Percentiles rank a stretch among this genome's conserved stretches.
Conservation (phyloP, 2,888 invertebrate genomes). For the Gymnosoma rotundatum region DNA sequence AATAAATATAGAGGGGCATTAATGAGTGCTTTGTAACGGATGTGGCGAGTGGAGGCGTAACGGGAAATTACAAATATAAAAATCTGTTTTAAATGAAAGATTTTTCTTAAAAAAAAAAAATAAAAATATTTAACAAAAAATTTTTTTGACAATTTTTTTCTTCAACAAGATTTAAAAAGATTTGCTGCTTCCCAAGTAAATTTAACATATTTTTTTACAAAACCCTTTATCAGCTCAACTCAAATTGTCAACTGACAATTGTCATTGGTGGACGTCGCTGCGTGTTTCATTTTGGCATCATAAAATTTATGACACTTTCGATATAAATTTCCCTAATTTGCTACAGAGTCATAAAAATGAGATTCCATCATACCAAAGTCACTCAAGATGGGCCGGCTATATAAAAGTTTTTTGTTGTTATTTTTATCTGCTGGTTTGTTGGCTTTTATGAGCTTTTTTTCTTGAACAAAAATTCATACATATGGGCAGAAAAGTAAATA, state of each 20-base stretch:
- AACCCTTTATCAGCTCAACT: constrained; percentile 10
- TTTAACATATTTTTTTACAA: constrained; percentile 3
- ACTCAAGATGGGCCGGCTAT: constrained; percentile 50
- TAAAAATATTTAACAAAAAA: no score
- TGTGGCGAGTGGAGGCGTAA: background rate
- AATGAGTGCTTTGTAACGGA: constrained; percentile 5
- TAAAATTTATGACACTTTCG: constrained; percentile 71
- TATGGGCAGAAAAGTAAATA: constrained; percentile 17
- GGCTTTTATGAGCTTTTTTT: constrained; percentile 33
- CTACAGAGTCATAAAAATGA: constrained; percentile 69
- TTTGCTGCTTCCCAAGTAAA: background rate
- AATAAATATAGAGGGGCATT: constrained; percentile 38
- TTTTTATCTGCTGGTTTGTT: background rate
- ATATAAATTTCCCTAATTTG: constrained; percentile 72
- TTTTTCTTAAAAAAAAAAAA: background rate
- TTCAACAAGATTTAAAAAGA: background rate
- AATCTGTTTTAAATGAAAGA: background rate
- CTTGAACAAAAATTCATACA: constrained; percentile 11
- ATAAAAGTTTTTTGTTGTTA: background rate
- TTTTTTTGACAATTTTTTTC: no score
- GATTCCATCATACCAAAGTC: constrained; percentile 70
- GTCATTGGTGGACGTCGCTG: constrained; percentile 40
- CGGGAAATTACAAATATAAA: no score
- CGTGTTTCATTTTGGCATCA: constrained; percentile 55
- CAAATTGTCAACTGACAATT: constrained; percentile 58